Evolutionary conservation across 1,140 invertebrate species (phyloP).

Genomic region (Halotydeus destructor): DNA sequence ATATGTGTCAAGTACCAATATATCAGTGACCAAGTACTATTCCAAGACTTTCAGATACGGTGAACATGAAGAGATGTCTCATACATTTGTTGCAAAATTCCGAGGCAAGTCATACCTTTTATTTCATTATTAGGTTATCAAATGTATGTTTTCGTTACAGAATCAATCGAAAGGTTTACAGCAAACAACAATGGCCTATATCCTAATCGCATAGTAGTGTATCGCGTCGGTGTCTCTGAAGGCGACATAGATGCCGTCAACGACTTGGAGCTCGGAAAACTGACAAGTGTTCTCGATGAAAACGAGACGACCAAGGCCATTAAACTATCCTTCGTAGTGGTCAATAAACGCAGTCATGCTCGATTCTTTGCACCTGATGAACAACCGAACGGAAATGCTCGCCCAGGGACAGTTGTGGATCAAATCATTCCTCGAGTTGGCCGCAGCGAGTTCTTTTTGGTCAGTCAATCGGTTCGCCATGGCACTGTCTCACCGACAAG

Average conservation of each 20-base stretch:
- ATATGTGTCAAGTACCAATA: conserved; percentile 28
- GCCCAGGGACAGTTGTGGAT: conserved; percentile 65
- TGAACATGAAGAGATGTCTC: background rate
- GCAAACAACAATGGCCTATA: conserved; percentile 19
- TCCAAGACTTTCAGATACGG: conserved; percentile 15
- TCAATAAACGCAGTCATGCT: conserved; percentile 36
- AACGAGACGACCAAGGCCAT: too few relatives aligned
- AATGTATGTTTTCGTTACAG: background rate
- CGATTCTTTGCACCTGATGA: conserved; percentile 23
- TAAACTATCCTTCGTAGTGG: conserved; percentile 20
- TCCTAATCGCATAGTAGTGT: conserved; percentile 28
- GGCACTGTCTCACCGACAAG: conserved; percentile 53
- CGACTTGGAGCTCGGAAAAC: conserved; percentile 25
- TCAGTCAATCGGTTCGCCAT: conserved; percentile 49
- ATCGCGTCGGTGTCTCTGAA: conserved; percentile 30
- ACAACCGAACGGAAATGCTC: conserved; percentile 38
- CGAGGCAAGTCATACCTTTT: background rate
- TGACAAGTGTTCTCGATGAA: conserved; percentile 4
- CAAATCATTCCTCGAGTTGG: conserved; percentile 57
- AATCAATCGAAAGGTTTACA: conserved; percentile 24
- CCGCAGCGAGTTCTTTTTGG: conserved; percentile 57
- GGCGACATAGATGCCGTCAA: conserved; percentile 25
- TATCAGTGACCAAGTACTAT: conserved; percentile 49
- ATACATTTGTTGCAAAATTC: background rate
- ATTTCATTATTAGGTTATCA: background rate